Evolutionary conservation across 2,797 vertebrate genomes (phyloP).

Genomic region (Paedocypris micromegethes): DNA sequence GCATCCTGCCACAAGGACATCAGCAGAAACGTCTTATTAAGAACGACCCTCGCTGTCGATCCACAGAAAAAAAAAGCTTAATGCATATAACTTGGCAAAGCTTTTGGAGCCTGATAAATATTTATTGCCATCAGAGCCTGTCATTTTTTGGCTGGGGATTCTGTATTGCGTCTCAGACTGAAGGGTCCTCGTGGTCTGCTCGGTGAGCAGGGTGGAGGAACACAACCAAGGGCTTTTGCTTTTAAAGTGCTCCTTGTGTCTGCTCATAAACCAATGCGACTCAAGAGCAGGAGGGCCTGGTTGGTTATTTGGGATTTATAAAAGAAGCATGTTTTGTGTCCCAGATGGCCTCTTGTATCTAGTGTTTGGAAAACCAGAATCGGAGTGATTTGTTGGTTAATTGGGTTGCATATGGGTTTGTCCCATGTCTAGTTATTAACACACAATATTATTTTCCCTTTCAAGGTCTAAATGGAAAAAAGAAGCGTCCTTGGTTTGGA

Average conservation of each 20-base stretch:
- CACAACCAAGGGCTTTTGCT: slow-evolving; percentile 17
- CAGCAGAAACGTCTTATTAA: slow-evolving; percentile 61
- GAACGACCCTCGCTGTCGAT: slow-evolving; percentile 54
- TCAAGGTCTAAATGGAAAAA: slow-evolving; percentile 13
- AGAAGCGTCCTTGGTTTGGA: slow-evolving; percentile 15
- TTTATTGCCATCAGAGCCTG: slow-evolving; percentile 16
- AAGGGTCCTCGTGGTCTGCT: slow-evolving; percentile 21
- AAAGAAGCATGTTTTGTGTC: slow-evolving; percentile 31
- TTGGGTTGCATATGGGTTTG: slow-evolving; percentile 10
- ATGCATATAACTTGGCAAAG: slow-evolving; percentile 48
- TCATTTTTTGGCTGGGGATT: slow-evolving; percentile 31
- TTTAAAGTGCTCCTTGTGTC: slow-evolving; percentile 16
- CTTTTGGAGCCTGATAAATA: slow-evolving; percentile 49
- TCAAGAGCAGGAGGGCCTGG: slow-evolving; percentile 3
- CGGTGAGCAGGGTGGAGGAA: slow-evolving; percentile 13
- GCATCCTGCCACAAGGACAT: slow-evolving; percentile 54
- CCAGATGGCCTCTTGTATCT: slow-evolving; percentile 34
- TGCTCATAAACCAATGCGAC: slow-evolving; percentile 3
- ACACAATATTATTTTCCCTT: slow-evolving; percentile 20
- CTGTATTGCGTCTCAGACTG: slow-evolving; percentile 17
- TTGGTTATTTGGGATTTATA: slow-evolving; percentile 1
- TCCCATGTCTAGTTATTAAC: slow-evolving; percentile 11
- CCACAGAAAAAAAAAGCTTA: slow-evolving; percentile 49
- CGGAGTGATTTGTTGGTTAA: slow-evolving; percentile 31
- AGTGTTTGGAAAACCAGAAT: slow-evolving; percentile 30